These are phyloP conservation scores for Synanthedon vespiformis DNA, from an alignment of 2,888 invertebrate genomes.

Conservation along the genomic window DNA sequence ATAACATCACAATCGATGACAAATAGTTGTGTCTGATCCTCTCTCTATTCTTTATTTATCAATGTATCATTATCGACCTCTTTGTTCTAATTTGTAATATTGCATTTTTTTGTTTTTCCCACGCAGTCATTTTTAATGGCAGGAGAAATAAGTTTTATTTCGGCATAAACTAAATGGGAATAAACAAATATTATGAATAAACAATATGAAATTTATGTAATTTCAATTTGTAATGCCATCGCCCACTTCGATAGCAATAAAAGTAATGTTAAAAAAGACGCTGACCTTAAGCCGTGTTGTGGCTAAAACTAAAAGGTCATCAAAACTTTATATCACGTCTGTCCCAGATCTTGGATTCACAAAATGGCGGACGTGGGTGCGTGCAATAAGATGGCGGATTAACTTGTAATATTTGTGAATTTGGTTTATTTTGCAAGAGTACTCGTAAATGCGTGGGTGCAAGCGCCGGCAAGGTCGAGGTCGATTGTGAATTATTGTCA, in stretches of 20 bases:
- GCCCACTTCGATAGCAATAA: constrained; percentile 9
- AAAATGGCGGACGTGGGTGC: constrained; percentile 52
- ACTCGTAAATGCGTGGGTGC: constrained; percentile 42
- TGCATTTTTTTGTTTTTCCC: no score
- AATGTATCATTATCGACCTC: no score
- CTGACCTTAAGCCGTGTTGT: constrained; percentile 52
- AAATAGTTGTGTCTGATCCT: constrained; percentile 19
- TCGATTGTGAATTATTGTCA: constrained; percentile 41
- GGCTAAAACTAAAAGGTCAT: constrained; percentile 57
- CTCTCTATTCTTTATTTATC: constrained; percentile 1
- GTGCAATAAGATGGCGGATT: constrained; percentile 16
- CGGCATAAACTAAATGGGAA: no score
- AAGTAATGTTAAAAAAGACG: constrained; percentile 21
- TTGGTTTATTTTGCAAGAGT: constrained; percentile 26
- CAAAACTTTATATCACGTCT: constrained; percentile 49
- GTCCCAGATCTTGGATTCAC: constrained; percentile 53
- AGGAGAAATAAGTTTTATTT: no score
- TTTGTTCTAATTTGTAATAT: no score
- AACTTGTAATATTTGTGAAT: constrained; percentile 16
- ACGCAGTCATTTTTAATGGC: no score
- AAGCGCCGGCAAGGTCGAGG: constrained; percentile 56
- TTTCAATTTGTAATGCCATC: neutral
- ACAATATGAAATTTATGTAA: neutral
- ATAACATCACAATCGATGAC: constrained; percentile 41
- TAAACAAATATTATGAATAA: no score